Base-by-base conservation (phyloP, 1,140 invertebrate species). In the Drosophila rhopaloa region DNA sequence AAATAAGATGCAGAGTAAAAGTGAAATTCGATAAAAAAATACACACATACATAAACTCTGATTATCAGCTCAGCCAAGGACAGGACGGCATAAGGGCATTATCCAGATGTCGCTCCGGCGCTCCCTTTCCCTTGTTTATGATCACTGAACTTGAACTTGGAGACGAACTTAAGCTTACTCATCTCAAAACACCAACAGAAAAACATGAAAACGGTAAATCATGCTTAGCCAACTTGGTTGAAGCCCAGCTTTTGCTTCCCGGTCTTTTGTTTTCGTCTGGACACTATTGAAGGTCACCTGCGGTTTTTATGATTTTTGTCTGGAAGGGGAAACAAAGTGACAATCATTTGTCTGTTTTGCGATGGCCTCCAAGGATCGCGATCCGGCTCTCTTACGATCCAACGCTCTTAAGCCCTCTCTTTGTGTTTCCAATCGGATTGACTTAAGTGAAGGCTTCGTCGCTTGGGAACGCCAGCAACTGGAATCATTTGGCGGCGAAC, bases 401-500 rank as follows among this genome's bases (percentile, higher is more conserved):
- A 1, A 14, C n/a, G 38, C 46, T 58, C 48, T 76, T 32, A 32
- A 32, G 29, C 29, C 29, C 29, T 32, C 29, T 32, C 29, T 32
- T 32, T 6, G 6, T 19, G 11, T 7, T 16, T 43, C 32, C 13
- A 51, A 8, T 35, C 29, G 13, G 24, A n/a, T 38, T 7, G 37
- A 11, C 24, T 46, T 8, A 13, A 50, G 19, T 53, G 9, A 16
- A 44, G 43, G 51, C 60, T 76, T 79, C 76, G 48, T 66, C 37
- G 55, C 29, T 37, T 53, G 32, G 24, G 37, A 37, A 57, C 56
- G 50, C 24, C 38, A 29, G 35, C 35, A 50, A 44, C 51, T 70
- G 19, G 48, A 68, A 51, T 79, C 72, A 88, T 56, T 88, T 77
- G 47, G 11, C 44, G 53, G 16, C 60, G 60, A 56, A 50, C 84